A percentile compares a stretch with the other conserved stretches of the same genome.
These are phyloP conservation scores for Yoshiicerus persimilis DNA, from an alignment of 1,140 invertebrate genomes.

Conservation along the genomic window DNA sequence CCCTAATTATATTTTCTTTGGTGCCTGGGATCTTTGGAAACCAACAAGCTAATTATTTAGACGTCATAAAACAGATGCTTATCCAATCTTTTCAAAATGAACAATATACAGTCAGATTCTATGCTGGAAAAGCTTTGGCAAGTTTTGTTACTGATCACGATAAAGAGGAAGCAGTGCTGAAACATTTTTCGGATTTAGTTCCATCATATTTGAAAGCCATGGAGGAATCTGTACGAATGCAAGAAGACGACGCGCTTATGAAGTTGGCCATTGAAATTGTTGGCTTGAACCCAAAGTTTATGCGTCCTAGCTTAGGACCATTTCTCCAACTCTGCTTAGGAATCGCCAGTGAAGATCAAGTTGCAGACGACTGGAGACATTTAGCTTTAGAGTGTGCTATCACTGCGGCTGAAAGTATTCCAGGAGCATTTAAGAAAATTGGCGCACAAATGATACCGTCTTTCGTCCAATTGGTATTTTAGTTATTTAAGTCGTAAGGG, in stretches of 20 bases:
- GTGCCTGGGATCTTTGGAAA: slow-evolving; percentile 97
- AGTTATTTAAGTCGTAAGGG: too few species aligned
- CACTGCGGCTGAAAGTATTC: slow-evolving; percentile 89
- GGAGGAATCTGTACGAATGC: slow-evolving; percentile 74
- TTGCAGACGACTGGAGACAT: slow-evolving; percentile 69
- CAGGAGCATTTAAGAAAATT: slow-evolving; percentile 92
- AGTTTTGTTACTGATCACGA: slow-evolving; percentile 90
- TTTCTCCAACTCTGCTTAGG: slow-evolving; percentile 85
- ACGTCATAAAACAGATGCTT: slow-evolving; percentile 94
- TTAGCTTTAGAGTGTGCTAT: slow-evolving; percentile 91
- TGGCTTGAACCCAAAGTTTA: slow-evolving; percentile 88
- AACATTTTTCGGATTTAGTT: slow-evolving; percentile 82
- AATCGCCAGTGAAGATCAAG: slow-evolving; percentile 28
- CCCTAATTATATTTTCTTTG: slow-evolving; percentile 91
- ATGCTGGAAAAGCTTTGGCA: slow-evolving; percentile 80
- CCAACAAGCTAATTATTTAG: slow-evolving; percentile 85
- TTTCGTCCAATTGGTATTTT: slow-evolving; percentile 39
- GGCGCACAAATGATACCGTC: slow-evolving; percentile 73
- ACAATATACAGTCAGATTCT: slow-evolving; percentile 67
- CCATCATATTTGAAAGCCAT: slow-evolving; percentile 71
- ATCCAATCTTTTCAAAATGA: slow-evolving; percentile 73
- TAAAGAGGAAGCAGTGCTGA: slow-evolving; percentile 82
- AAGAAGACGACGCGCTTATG: slow-evolving; percentile 86
- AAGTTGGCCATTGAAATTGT: slow-evolving; percentile 92
- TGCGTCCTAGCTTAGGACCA: slow-evolving; percentile 79